These are phyloP conservation scores for Odontamblyopus lacepedii DNA, from an alignment of 2,797 vertebrate genomes.

Conservation along the genomic window DNA sequence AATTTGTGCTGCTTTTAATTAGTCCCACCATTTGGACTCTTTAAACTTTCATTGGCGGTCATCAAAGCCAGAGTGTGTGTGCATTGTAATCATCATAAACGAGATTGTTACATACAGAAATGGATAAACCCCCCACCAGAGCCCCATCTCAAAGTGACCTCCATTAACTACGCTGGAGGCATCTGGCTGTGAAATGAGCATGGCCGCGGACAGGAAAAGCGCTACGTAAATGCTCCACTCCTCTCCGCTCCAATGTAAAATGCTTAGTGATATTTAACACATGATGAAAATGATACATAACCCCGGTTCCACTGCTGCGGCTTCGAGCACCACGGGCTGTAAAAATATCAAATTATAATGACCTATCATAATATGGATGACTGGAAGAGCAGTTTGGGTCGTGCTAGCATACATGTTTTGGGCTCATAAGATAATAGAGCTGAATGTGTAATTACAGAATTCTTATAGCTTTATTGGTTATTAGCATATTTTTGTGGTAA, in stretches of 20 bases:
- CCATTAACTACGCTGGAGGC: slow-evolving; percentile 68
- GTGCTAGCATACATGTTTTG: background rate
- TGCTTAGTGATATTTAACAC: slow-evolving; percentile 19
- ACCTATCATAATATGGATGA: background rate
- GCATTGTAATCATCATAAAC: slow-evolving; percentile 43
- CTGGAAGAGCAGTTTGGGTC: background rate
- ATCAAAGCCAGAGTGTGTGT: slow-evolving; percentile 4
- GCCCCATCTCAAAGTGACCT: slow-evolving; percentile 75
- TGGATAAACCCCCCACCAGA: slow-evolving; percentile 49
- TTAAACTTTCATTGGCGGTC: slow-evolving; percentile 8
- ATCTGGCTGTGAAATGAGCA: slow-evolving; percentile 75
- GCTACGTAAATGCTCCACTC: background rate
- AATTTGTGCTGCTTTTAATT: slow-evolving; percentile 6
- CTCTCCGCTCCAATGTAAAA: slow-evolving; percentile 14
- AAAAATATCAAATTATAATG: slow-evolving; percentile 17
- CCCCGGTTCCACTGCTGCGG: slow-evolving; percentile 5
- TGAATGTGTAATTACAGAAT: slow-evolving; percentile 2
- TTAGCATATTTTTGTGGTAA: background rate
- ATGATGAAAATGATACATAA: slow-evolving; percentile 20
- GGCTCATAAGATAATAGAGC: background rate
- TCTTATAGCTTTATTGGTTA: background rate
- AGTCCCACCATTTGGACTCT: background rate
- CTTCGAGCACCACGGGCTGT: background rate
- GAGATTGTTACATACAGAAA: slow-evolving; percentile 39
- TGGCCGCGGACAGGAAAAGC: slow-evolving; percentile 10